phyloP scores from a whole-genome alignment of 2,888 invertebrate species.

The Blomia tropicalis region DNA sequence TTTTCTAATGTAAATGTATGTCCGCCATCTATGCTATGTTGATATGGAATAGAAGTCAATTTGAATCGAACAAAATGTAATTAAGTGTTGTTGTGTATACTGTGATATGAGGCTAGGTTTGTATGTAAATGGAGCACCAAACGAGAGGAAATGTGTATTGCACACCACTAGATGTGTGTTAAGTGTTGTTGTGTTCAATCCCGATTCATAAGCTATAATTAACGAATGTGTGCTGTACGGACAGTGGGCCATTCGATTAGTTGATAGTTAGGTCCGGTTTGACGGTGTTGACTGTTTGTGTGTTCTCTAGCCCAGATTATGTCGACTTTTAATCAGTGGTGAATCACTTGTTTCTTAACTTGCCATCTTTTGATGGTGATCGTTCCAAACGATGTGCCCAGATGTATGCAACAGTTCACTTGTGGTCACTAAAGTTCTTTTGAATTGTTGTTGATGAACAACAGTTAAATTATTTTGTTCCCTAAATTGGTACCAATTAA shows the following conservation, averaged over 20 bases:
- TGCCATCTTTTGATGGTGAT: too few species aligned
- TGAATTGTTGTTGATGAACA: neutral
- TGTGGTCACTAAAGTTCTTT: neutral
- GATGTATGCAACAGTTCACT: neutral
- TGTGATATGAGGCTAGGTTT: neutral
- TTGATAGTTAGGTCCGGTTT: constrained; percentile 12
- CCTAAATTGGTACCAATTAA: neutral
- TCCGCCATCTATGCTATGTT: too few species aligned
- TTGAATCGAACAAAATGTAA: constrained; percentile 12
- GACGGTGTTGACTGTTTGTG: neutral
- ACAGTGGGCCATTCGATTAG: neutral
- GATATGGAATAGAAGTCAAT: too few species aligned
- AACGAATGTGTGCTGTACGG: constrained; percentile 3
- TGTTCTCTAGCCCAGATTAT: neutral
- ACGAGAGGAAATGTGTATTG: constrained; percentile 12
- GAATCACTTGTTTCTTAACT: constrained; percentile 4
- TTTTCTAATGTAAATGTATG: too few species aligned
- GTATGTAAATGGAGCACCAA: constrained; percentile 9
- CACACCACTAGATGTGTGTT: neutral
- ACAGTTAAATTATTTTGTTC: constrained; percentile 7
- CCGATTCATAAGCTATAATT: neutral
- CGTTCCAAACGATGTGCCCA: too few species aligned
- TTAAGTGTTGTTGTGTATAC: constrained; percentile 6
- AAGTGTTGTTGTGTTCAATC: neutral
- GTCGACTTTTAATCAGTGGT: too few species aligned